Percentiles rank a stretch among this genome's conserved stretches.
phyloP scores from a whole-genome alignment of 2,113 vertebrate species.

The Psephotus haematonotus region DNA sequence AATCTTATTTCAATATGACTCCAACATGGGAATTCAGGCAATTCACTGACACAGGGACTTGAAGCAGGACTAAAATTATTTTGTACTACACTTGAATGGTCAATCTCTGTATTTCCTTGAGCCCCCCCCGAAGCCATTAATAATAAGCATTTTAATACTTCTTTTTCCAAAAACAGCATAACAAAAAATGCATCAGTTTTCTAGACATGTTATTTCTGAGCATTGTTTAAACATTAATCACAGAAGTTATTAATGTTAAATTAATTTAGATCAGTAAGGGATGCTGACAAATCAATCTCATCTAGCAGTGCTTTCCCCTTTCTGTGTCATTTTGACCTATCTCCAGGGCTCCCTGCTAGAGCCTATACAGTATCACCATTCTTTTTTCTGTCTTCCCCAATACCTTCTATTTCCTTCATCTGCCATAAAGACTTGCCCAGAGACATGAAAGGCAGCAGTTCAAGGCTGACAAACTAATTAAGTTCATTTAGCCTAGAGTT shows the following conservation, averaged over 20 bases:
- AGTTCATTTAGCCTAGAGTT: neutral
- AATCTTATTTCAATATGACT: neutral
- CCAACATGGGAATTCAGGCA: neutral
- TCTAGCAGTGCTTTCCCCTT: neutral
- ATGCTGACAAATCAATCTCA: neutral
- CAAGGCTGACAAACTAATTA: neutral
- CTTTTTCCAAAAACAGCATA: neutral
- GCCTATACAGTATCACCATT: neutral
- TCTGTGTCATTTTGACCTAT: neutral
- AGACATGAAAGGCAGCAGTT: neutral
- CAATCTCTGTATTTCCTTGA: neutral
- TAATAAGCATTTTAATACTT: neutral
- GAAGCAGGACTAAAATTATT: neutral
- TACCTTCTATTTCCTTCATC: neutral
- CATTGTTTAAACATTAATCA: neutral
- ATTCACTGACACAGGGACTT: neutral
- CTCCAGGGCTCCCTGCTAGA: neutral
- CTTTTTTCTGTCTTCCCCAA: neutral
- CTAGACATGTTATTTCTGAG: neutral
- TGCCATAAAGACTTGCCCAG: neutral
- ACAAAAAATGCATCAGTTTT: neutral
- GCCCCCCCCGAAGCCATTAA: neutral
- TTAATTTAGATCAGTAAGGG: neutral
- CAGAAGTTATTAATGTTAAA: neutral
- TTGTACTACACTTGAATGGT: neutral